A percentile compares a stretch with the other conserved stretches of the same genome.
These are phyloP conservation scores for Phalacrocorax brasilianus DNA, from an alignment of 2,113 vertebrate species.

Conservation along the genomic window DNA sequence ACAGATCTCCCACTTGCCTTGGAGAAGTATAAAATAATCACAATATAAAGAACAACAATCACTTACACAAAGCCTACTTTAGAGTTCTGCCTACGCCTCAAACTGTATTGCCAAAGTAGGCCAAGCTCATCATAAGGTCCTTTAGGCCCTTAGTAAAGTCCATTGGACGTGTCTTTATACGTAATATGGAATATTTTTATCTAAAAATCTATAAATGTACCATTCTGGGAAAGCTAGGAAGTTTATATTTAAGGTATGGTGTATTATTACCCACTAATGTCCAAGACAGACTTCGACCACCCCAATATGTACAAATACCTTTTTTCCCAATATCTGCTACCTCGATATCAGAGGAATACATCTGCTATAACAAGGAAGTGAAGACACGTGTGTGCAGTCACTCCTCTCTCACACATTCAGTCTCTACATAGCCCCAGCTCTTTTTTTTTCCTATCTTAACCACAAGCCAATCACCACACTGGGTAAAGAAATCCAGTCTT, in stretches of 20 bases:
- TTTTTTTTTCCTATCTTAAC: neutral
- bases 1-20: neutral
- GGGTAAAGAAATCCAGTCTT: neutral
- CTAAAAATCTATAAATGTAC: neutral
- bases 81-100: neutral
- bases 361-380: neutral
- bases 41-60: neutral
- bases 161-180: neutral
- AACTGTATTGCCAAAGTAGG: neutral
- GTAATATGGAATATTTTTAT: neutral
- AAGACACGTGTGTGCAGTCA: neutral
- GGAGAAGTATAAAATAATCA: neutral
- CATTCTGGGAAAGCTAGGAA: neutral
- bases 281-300: neutral
- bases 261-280: neutral
- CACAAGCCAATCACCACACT: neutral
- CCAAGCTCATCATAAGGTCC: neutral
- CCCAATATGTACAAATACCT: neutral
- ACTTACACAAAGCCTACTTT: neutral
- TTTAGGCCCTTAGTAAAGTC: neutral
- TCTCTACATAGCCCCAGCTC: neutral
- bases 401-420: neutral
- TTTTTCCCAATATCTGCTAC: neutral
- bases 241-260: neutral
- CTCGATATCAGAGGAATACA: neutral